Percentiles rank a stretch among this genome's conserved stretches.
Evolutionary conservation across 2,113 vertebrate species (phyloP).

Genomic region (Casuarius casuarius): DNA sequence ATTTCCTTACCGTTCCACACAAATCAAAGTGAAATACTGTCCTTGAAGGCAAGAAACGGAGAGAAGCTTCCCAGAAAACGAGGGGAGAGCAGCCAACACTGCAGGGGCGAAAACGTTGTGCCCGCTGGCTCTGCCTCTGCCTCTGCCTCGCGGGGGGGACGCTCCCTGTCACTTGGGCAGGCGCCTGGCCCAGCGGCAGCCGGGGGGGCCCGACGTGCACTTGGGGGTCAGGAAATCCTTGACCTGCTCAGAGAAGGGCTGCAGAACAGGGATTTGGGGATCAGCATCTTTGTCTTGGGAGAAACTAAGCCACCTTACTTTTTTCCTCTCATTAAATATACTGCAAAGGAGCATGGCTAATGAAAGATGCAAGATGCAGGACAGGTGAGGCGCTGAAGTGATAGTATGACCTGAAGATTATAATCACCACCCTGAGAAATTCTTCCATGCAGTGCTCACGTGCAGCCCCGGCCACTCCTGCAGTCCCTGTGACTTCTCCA

Average conservation of each 20-base stretch:
- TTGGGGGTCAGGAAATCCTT: background rate
- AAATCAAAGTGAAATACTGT: slow-evolving; percentile 42
- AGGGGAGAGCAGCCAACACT: background rate
- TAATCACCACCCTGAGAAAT: background rate
- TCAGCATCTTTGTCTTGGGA: background rate
- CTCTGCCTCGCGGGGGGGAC: background rate
- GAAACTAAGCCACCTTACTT: background rate
- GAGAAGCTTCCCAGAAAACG: background rate
- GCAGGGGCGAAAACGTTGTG: accelerated
- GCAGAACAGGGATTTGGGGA: background rate
- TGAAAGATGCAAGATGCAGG: background rate
- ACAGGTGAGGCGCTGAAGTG: background rate
- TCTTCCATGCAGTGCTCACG: background rate
- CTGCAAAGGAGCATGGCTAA: background rate
- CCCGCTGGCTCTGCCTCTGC: too few relatives aligned
- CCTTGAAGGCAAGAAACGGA: background rate
- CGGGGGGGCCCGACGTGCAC: too few relatives aligned
- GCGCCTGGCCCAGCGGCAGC: accelerated
- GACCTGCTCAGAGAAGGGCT: background rate
- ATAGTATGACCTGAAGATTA: background rate
- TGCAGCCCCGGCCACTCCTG: background rate
- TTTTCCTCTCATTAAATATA: background rate
- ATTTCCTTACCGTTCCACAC: background rate
- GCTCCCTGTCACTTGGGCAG: accelerated
- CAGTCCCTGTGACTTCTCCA: background rate